Evolutionary conservation across 2,888 invertebrate genomes (phyloP), one percentile per base, ranked within the genome.

Genomic region (Rhaphigaster nebulosa): DNA sequence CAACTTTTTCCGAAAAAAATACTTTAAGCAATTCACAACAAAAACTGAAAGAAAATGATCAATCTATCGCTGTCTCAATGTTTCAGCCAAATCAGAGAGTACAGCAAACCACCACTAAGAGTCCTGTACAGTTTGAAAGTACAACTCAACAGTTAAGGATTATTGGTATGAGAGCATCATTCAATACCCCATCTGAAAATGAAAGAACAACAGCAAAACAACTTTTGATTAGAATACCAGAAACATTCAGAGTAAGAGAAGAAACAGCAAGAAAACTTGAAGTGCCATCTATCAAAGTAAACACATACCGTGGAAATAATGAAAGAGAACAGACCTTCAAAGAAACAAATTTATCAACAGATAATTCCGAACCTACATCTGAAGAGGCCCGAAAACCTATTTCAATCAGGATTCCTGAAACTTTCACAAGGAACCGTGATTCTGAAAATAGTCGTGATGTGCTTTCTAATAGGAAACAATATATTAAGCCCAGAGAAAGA

Each of bases 361-460:
- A 88, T 60, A n/a, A 54, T 41, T 88, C 88, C 18, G 90, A 84
- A 56, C 84, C 60, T 34, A 38, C 80, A 26, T 87, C 90, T 87
- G 54, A 89, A 76, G 89, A 89, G 41, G 76, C 87, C 34, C 50
- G 87, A 84, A 90, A 90, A 90, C 90, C 90, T 34, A 84, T 90
- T 41, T 52, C 90, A 20, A 90, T 90, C 52, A 34, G 90, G 52
- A 56, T 90, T 60, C 90, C 90, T 38, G 90, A 90, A 1, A 41
- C n/a, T 6, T 41, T 23, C 23, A 13, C 50, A 20, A 38, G 41
- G 26, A 89, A 10, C 20, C 34, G 26, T 15, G 38, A 65, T 84
- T 26, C 84, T 45, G 84, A 84, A 84, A 45, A 84, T n/a, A 50
- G 5, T n/a, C 84, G 15, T n/a, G 84, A 84, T 18, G 15, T 3